Evolutionary conservation across 1,140 invertebrate genomes (phyloP), one percentile per base, ranked within the genome.

Genomic region (Pectinophora gossypiella): DNA sequence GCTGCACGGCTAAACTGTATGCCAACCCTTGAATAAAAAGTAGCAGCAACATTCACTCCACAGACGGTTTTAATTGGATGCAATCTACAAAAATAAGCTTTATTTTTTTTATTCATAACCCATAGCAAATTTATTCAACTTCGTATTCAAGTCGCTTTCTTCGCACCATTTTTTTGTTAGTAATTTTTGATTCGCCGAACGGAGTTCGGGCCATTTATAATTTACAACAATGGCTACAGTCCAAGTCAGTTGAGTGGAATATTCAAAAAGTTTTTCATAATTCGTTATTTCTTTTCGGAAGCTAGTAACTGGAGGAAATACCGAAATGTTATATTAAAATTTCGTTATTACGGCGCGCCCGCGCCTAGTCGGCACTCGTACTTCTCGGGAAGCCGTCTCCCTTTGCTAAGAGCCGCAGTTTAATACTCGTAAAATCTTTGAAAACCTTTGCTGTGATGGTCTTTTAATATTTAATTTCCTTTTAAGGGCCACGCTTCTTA

Each of bases 391-490:
- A 68, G 63, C 59, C 49, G 65, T 61, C 68, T 61, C 57, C 68
- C 68, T 72, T 67, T 46, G 64, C 57, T 71, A 68, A 67, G 51
- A 70, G 56, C 61, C 63, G 55, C 68, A 62, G 68, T 72, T 76
- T 77, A 81, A 79, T 78, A 71, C 76, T 76, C 61, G 63, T 72
- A 70, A 78, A 61, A 76, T 79, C 65, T 77, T 75, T 71, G 64
- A 75, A 73, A 77, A 76, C 70, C 66, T 76, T 76, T 67, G 58
- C 72, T 52, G 52, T 69, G 76, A 81, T 82, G 72, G 68, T 71
- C 68, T 77, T 83, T 86, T 77, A 84, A 81, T 86, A 84, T 80
- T 84, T 84, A 83, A 84, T 81, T 77, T 79, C 68, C 64, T 68
- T 71, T 73, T 76, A 72, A 71, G 67, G 65, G 67, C 66, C 55